Percentiles rank a stretch among this genome's conserved stretches.
Evolutionary conservation across 2,888 invertebrate species (phyloP).

Genomic region (Polymixis lichenea): DNA sequence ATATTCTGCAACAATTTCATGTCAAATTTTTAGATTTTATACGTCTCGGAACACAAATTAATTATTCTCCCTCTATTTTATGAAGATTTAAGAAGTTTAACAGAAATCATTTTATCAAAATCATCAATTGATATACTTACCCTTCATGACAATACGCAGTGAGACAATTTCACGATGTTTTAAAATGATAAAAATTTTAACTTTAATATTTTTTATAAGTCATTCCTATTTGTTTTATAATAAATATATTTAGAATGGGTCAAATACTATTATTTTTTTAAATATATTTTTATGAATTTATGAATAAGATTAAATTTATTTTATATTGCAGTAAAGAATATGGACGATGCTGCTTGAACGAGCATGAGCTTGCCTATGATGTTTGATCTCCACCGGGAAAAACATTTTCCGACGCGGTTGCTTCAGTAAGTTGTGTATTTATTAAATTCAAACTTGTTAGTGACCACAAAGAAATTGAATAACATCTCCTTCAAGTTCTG

Average conservation of each 20-base stretch:
- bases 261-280: slow-evolving; percentile 88
- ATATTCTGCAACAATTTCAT: slow-evolving; percentile 7
- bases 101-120: slow-evolving; percentile 93
- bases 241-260: slow-evolving; percentile 89
- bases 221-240: slow-evolving; percentile 87
- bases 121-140: slow-evolving; percentile 93
- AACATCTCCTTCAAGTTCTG: neutral
- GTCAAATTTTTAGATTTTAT: neutral
- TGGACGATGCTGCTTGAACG: slow-evolving; percentile 14
- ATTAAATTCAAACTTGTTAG: slow-evolving; percentile 17
- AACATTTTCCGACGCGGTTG: slow-evolving; percentile 25
- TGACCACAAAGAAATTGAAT: neutral
- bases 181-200: slow-evolving; percentile 71
- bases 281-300: slow-evolving; percentile 85
- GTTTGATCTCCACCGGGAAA: slow-evolving; percentile 31
- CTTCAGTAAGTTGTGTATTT: slow-evolving; percentile 11
- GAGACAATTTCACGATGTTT: slow-evolving; percentile 95
- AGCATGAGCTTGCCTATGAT: slow-evolving; percentile 26
- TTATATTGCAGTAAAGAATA: slow-evolving; percentile 48
- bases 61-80: slow-evolving; percentile 90
- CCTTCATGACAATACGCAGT: slow-evolving; percentile 96
- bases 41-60: slow-evolving; percentile 91
- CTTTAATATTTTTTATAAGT: slow-evolving; percentile 81
- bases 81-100: slow-evolving; percentile 94
- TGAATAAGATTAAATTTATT: slow-evolving; percentile 78